Base-by-base conservation (phyloP, 2,113 vertebrate genomes). In the Phalacrocorax brasilianus region DNA sequence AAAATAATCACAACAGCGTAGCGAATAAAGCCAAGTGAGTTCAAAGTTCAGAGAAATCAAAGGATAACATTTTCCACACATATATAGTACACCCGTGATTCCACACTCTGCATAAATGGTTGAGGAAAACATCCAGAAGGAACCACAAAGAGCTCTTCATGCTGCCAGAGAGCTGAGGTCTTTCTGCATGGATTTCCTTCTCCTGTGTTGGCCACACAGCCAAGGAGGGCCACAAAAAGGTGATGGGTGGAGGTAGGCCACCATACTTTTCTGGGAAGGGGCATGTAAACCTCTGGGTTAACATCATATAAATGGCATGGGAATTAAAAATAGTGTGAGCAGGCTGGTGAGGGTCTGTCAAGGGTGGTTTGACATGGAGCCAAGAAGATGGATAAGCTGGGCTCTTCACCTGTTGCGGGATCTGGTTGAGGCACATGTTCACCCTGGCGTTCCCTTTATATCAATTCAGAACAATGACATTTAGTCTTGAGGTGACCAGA, bases 1-100 rank as follows among this genome's bases (percentile, higher is more conserved):
- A 50, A 8, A 53, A 15, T 12, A 38, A 47, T 38, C 50, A 62
- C 44, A 85, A 8, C 44, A 68, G 2, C 0, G 0, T 28, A 16
- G 7, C 14, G 84, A 95, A 76, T 30, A 72, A 72, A 73, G 21
- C 26, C 62, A 67, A 56, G 16, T 0, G 8, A 53, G 6, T 26
- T 68, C 71, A 44, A 76, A 56, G 32, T 45, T 59, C n/a, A 50
- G 56, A 53, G 21, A 18, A 76, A 49, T 59, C 9, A 24, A 78
- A 14, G 7, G 9, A 72, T 19, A 27, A 33, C 1, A 0, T 55
- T 50, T 70, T 32, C 28, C 22, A 24, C 8, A 27, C 19, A 16
- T 0, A 9, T 56, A 28, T 24, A 58, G 59, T 49, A 27, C 1
- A 15, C 9, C 23, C 40, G 11, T 3, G 6, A 9, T 44, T 30